A percentile compares a stretch with the other conserved stretches of the same genome.
Evolutionary conservation across 2,113 vertebrate genomes (phyloP).

Genomic region (Piprites chloris): DNA sequence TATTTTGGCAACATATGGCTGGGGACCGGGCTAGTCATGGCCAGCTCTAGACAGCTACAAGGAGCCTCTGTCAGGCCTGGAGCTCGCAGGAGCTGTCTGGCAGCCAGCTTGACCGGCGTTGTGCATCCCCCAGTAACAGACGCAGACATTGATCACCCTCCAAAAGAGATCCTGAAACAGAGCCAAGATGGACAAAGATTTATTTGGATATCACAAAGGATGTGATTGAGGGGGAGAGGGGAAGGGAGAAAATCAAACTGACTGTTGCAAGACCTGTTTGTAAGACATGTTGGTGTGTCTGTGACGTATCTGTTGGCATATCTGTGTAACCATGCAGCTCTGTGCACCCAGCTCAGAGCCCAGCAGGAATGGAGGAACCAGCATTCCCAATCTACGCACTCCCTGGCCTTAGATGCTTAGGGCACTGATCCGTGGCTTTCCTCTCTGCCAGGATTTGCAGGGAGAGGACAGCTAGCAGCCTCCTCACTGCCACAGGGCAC

Average conservation of each 20-base stretch:
- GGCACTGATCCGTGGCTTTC: not conserved
- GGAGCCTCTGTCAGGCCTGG: fast-evolving
- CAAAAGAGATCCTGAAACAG: not conserved
- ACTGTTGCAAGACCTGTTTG: not conserved
- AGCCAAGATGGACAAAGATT: not conserved
- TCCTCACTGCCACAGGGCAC: fast-evolving
- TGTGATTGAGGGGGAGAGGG: not conserved
- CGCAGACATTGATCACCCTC: fast-evolving
- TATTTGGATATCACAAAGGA: not conserved
- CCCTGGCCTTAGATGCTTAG: not conserved
- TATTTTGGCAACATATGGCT: not conserved
- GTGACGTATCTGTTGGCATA: not conserved
- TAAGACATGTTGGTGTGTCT: not conserved
- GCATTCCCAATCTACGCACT: not conserved
- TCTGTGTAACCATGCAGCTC: not conserved
- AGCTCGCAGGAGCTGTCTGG: not conserved
- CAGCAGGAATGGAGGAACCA: not conserved
- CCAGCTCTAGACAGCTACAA: not conserved
- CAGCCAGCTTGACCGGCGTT: not conserved
- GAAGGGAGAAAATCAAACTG: not conserved
- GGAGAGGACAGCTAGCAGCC: not conserved
- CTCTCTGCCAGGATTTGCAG: fast-evolving
- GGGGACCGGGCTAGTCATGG: not conserved
- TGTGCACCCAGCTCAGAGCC: not conserved
- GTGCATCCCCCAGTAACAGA: not conserved